Evolutionary conservation across 2,797 vertebrate genomes (phyloP).

Genomic region (Sorex maritimensis): DNA sequence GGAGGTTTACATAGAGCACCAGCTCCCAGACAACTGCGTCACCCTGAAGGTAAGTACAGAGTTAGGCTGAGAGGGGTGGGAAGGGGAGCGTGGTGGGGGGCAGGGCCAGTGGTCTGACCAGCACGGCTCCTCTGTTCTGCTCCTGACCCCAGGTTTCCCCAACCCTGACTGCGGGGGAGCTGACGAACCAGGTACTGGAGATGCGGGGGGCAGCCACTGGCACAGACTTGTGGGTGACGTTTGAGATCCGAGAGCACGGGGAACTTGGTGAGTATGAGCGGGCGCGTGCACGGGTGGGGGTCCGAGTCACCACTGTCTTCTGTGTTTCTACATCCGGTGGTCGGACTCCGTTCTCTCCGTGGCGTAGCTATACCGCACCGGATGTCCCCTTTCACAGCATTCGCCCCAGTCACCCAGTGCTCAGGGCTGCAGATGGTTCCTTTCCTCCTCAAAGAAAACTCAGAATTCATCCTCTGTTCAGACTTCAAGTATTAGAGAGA

Average conservation of each 20-base stretch:
- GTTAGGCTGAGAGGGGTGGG: no score
- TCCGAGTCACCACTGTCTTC: not conserved
- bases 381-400: not conserved
- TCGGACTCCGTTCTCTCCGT: not conserved
- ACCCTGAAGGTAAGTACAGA: constrained; percentile 95
- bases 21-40: constrained; percentile 96
- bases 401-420: constrained; percentile 36
- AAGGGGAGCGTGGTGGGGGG: not conserved
- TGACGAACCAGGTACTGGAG: constrained; percentile 98
- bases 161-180: constrained; percentile 96
- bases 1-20: constrained; percentile 97
- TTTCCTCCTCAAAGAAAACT: not conserved
- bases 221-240: constrained; percentile 96
- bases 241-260: constrained; percentile 96
- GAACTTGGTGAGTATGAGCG: constrained; percentile 94
- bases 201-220: constrained; percentile 95
- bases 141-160: constrained; percentile 94
- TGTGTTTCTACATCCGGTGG: not conserved
- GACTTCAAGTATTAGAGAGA: constrained; percentile 42
- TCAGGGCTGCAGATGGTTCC: not conserved
- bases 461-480: not conserved
- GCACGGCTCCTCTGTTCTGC: constrained; percentile 24
- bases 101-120: not conserved
- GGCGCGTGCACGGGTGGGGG: rapidly evolving
- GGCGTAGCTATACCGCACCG: not conserved